Conservation (phyloP, 2,888 invertebrate genomes). For the Pimpla rufipes region DNA sequence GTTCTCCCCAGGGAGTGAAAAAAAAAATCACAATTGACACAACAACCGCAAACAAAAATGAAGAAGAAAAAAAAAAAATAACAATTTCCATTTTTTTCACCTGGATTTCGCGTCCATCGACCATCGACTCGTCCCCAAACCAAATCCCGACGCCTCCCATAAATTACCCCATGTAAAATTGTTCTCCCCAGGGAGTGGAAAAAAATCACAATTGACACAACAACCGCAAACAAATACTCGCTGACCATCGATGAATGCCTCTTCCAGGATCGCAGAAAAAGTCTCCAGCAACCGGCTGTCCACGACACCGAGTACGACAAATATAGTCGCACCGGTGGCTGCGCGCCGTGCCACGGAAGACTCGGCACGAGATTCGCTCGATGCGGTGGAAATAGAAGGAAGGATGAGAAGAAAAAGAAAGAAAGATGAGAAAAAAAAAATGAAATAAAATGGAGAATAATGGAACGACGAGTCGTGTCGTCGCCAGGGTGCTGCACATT, state of each 20-base stretch:
- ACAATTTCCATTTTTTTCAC: too few species aligned
- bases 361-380: constrained; percentile 16
- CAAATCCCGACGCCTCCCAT: too few species aligned
- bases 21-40: too few species aligned
- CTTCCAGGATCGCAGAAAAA: constrained; percentile 12
- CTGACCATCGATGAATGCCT: constrained; percentile 37
- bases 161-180: too few species aligned
- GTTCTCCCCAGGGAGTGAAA: background rate
- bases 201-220: constrained; percentile 39
- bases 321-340: too few species aligned
- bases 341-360: too few species aligned
- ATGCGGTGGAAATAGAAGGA: constrained; percentile 10
- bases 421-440: constrained; percentile 37
- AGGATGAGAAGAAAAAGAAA: constrained; percentile 27
- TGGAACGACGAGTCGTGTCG: constrained; percentile 58
- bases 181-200: background rate
- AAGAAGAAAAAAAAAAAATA: too few species aligned
- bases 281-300: constrained; percentile 22
- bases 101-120: too few species aligned
- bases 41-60: constrained; percentile 54
- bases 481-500: constrained; percentile 62
- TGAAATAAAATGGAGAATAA: constrained; percentile 44
- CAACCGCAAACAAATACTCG: constrained; percentile 58
- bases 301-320: constrained; percentile 45
- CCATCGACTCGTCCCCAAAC: too few species aligned